phyloP scores from a whole-genome alignment of 2,113 vertebrate species.

The Cheilinus undulatus region DNA sequence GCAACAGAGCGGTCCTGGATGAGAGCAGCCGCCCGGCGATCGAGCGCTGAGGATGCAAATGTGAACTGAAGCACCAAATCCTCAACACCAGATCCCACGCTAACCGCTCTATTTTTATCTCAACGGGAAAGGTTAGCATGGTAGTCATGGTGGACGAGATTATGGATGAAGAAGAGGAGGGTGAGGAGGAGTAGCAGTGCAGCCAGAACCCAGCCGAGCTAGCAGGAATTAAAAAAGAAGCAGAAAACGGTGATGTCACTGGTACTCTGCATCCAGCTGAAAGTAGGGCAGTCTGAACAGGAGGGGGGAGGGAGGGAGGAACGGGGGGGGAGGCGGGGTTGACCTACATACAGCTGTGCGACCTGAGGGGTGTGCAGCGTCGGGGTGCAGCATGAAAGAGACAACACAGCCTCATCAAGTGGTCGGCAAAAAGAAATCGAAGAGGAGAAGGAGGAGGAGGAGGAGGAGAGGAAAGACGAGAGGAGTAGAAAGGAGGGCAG shows the following conservation, averaged over 20 bases:
- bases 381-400: slow-evolving; percentile 52
- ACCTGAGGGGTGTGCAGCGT: slow-evolving; percentile 63
- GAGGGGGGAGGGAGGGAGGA: slow-evolving; percentile 38
- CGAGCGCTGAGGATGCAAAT: slow-evolving; percentile 58
- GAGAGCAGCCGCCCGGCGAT: slow-evolving; percentile 48
- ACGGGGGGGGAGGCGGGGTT: slow-evolving; percentile 62
- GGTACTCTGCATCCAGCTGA: slow-evolving; percentile 75
- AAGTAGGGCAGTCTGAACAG: slow-evolving; percentile 83
- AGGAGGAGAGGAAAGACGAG: slow-evolving; percentile 13
- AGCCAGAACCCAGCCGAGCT: slow-evolving; percentile 40
- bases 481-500: slow-evolving; percentile 46
- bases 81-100: slow-evolving; percentile 30
- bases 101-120: slow-evolving; percentile 50
- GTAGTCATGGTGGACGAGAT: slow-evolving; percentile 28
- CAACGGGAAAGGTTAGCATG: slow-evolving; percentile 2
- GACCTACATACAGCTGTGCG: slow-evolving; percentile 87
- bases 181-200: slow-evolving; percentile 29
- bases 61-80: slow-evolving; percentile 31
- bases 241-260: slow-evolving; percentile 78
- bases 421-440: slow-evolving; percentile 40
- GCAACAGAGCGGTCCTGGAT: slow-evolving; percentile 63
- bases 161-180: slow-evolving; percentile 38
- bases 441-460: slow-evolving; percentile 21
- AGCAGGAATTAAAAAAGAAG: slow-evolving; percentile 26
- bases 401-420: slow-evolving; percentile 68